Evolutionary conservation across 2,113 vertebrate genomes (phyloP), one percentile per base, ranked within the genome.

Genomic region (Penelope pileata): DNA sequence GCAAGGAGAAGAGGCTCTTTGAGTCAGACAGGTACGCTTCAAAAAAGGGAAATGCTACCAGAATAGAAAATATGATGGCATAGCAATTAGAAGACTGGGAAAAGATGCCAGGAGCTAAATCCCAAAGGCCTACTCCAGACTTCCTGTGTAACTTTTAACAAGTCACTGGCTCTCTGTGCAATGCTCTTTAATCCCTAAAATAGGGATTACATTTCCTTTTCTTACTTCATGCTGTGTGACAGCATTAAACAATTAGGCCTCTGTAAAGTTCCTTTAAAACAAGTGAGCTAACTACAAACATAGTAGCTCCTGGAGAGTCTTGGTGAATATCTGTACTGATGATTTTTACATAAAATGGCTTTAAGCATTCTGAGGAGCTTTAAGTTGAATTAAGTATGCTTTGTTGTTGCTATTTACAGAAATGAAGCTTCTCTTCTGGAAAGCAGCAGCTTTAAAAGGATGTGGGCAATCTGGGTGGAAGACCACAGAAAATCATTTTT

Each of bases 131-230:
- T 58, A 7, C 50, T 93, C 70, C 82, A 91, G 89, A 51, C 78
- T 94, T 95, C 91, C 93, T 66, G 91, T 83, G 92, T 66, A 83
- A 91, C 70, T 82, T 86, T 26, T 60, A 73, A 85, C 90, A 68
- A 83, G 84, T 83, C 69, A 6, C 48, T 80, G 53, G 45, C 48
- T 75, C 42, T 63, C 70, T 82, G 40, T 45, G 67, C 78, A 24
- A 23, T 84, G 67, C 59, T 34, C 50, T 83, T 43, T 53, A 80
- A 67, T 90, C 85, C 82, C 75, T 66, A 76, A 88, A 84, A 79
- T 48, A 84, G 80, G 80, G 80, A 88, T 94, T 83, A 26, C 79
- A 38, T 63, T 94, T 94, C 96, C 90, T 88, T 90, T 84, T 48
- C 76, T 78, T 54, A 22, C 58, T 24, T 36, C 60, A 7, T 59